phyloP scores from a whole-genome alignment of 2,888 invertebrate genomes.

The Caenorhabditis japonica region DNA sequence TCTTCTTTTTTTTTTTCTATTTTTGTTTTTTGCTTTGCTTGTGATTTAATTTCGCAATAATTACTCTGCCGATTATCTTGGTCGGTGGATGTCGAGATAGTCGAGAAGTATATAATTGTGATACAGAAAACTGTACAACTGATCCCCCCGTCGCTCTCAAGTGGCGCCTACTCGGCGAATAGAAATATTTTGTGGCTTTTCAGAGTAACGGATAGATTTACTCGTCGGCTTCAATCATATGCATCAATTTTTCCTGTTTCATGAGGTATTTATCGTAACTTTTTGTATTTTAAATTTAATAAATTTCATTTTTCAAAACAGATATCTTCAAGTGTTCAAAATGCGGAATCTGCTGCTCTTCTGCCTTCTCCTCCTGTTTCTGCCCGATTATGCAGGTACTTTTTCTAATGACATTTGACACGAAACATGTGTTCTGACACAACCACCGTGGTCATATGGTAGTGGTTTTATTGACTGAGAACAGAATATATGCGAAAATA shows the following conservation, averaged over 20 bases:
- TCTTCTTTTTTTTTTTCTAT: background rate
- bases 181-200: conserved; percentile 2
- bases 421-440: conserved; percentile 25
- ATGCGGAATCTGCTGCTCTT: conserved; percentile 19
- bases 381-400: conserved; percentile 31
- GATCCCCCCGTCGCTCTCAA: no score
- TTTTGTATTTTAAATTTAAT: background rate
- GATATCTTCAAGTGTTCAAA: conserved; percentile 5
- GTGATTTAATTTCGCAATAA: conserved; percentile 24
- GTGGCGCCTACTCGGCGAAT: no score
- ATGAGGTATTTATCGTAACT: conserved; percentile 20
- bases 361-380: conserved; percentile 23
- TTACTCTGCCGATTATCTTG: conserved; percentile 31
- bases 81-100: no score
- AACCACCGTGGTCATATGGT: conserved; percentile 28
- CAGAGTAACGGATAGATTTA: conserved; percentile 19
- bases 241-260: conserved; percentile 49
- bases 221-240: conserved; percentile 16
- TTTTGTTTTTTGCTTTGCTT: background rate
- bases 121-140: conserved; percentile 21
- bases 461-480: background rate
- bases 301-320: background rate
- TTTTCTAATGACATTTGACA: conserved; percentile 23
- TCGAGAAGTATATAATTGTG: no score
- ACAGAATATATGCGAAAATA: background rate